Evolutionary conservation across 1,140 invertebrate species (phyloP).

Genomic region (Drosophila watanabei): DNA sequence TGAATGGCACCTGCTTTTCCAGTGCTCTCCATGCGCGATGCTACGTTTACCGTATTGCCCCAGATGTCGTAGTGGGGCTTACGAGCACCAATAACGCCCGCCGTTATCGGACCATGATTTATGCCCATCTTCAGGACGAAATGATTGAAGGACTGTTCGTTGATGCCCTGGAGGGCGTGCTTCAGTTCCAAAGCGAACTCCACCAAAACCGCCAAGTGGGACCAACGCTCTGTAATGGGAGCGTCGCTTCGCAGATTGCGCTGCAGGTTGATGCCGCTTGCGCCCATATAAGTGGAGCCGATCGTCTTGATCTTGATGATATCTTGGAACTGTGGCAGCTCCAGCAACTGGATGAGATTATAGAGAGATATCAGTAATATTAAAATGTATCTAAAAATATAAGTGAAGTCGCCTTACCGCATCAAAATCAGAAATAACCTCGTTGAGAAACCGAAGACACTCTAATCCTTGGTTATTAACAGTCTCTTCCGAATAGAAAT

Average conservation of each 20-base stretch:
- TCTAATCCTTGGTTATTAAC: conserved; percentile 98
- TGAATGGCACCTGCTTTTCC: conserved; percentile 98
- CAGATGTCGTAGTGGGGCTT: conserved; percentile 99
- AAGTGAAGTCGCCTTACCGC: conserved; percentile 88
- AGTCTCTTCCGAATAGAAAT: conserved; percentile 97
- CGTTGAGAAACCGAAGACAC: conserved; percentile 97
- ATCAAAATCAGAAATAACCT: conserved; percentile 99
- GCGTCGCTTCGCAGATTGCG: conserved; percentile 90
- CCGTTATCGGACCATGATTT: conserved; percentile 97
- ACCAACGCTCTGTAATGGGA: conserved; percentile 91
- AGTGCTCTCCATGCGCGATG: conserved; percentile 98
- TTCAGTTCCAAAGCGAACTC: conserved; percentile 96
- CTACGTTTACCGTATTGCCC: conserved; percentile 97
- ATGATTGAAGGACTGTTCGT: conserved; percentile 98
- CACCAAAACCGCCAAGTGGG: conserved; percentile 93
- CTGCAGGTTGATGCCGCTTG: conserved; percentile 94
- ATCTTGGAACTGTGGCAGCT: conserved; percentile 93
- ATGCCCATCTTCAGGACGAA: conserved; percentile 98
- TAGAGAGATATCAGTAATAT: not conserved
- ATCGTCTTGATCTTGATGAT: conserved; percentile 99
- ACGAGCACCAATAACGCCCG: conserved; percentile 96
- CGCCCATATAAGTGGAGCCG: conserved; percentile 98
- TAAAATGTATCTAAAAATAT: not conserved
- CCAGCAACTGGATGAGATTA: conserved; percentile 89
- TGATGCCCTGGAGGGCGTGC: conserved; percentile 94